Base-by-base conservation (phyloP, 2,113 vertebrate genomes). In the Engystomops pustulosus region DNA sequence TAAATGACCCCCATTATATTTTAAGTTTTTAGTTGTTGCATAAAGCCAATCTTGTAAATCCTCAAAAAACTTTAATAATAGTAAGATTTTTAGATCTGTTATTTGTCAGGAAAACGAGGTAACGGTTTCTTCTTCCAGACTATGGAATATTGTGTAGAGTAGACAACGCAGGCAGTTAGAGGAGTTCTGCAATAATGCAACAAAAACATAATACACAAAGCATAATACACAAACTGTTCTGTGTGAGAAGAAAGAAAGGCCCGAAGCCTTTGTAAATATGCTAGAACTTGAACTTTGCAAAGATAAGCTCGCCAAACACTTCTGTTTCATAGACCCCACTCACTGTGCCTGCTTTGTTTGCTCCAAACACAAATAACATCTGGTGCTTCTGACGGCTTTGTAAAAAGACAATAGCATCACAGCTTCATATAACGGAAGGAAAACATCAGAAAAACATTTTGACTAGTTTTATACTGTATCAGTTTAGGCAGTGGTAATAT, bases 291-390 rank as follows among this genome's bases (percentile, higher is more conserved):
- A 81, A 81, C 79, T 81, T 81, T 82, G 51, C 69, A 36, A 55
- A 82, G 68, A 60, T 82, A 84, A 77, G 60, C 72, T 68, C 9
- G 47, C 77, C 58, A 84, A 84, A 84, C 82, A 84, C 45, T 77
- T 84, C 58, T 77, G 72, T 77, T 77, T 77, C 60, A 38, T 77
- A 38, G 58, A 68, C 60, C 75, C 69, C 25, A 51, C 45, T 77
- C 25, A 51, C 45, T 51, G 58, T 68, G 53, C 27, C 27, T 17
- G 44, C 32, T 84, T 67, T 84, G 44, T 84, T 84, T 84, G 81
- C 60, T 77, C 77, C 47, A 84, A 17, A 77, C 47, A 84, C 82
- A 84, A 83, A 83, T 84, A 68, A 30, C 82, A 84, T 75, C 82
- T 84, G 81, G 82, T 27, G 10, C 0, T 17, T 38, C 9, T 83